These are phyloP conservation scores for Sesamia nonagrioides DNA, from an alignment of 1,140 invertebrate species.

Conservation along the genomic window DNA sequence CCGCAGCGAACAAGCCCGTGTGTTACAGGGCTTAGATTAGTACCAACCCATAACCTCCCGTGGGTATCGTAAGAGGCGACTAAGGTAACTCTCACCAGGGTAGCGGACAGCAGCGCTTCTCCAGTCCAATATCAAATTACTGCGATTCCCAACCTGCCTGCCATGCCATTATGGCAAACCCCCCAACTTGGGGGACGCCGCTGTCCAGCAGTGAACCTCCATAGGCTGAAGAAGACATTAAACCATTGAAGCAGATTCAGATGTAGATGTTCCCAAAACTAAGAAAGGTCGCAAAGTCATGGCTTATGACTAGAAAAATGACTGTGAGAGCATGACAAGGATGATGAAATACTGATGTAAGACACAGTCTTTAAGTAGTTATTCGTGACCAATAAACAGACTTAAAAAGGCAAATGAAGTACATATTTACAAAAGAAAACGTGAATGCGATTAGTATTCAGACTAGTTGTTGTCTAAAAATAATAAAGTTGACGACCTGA, in stretches of 20 bases:
- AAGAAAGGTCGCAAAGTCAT: constrained; percentile 13
- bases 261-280: background rate
- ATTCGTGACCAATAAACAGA: constrained; percentile 24
- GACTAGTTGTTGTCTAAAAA: background rate
- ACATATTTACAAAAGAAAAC: constrained; percentile 38
- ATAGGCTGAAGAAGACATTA: too few relatives aligned
- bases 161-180: too few relatives aligned
- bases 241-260: background rate
- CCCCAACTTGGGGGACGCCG: too few relatives aligned
- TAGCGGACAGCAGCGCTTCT: too few relatives aligned
- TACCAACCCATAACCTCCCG: too few relatives aligned
- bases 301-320: constrained; percentile 11
- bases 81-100: too few relatives aligned
- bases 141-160: too few relatives aligned
- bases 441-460: constrained; percentile 41
- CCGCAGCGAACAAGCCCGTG: background rate
- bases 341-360: constrained; percentile 28
- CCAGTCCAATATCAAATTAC: too few relatives aligned
- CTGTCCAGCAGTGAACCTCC: too few relatives aligned
- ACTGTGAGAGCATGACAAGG: constrained; percentile 6
- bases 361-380: constrained; percentile 14
- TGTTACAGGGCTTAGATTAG: too few relatives aligned
- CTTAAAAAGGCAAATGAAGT: constrained; percentile 27
- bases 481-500: background rate
- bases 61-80: too few relatives aligned